Evolutionary conservation across 2,797 vertebrate genomes (phyloP).

Genomic region (Moxostoma hubbsi): DNA sequence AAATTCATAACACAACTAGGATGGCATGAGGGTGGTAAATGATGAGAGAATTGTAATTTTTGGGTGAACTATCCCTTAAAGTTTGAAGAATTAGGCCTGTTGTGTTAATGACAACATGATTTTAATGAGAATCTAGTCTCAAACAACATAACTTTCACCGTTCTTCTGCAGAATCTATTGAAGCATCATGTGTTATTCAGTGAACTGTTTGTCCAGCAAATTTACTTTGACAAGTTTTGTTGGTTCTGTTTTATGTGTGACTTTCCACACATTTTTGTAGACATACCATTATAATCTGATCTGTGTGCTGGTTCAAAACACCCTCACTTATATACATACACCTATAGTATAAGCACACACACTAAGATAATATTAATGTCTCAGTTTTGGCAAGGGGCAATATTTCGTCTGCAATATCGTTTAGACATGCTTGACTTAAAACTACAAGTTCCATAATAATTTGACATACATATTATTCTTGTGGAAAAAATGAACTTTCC

Average conservation of each 20-base stretch:
- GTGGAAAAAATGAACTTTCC: constrained; percentile 11
- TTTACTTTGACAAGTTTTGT: background rate
- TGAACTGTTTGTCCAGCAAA: background rate
- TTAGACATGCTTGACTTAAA: constrained; percentile 10
- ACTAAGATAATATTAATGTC: background rate
- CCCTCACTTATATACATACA: background rate
- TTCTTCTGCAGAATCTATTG: background rate
- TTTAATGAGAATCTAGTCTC: background rate
- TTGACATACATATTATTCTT: background rate
- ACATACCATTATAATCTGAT: background rate
- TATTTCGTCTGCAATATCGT: background rate
- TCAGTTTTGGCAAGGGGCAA: background rate
- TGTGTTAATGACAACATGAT: background rate
- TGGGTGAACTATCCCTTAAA: background rate
- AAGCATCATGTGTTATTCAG: background rate
- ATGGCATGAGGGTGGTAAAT: too few relatives aligned
- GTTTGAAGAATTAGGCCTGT: background rate
- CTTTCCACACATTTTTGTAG: background rate
- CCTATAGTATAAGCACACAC: background rate
- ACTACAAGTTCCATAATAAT: background rate
- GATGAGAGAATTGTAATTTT: too few relatives aligned
- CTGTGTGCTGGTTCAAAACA: background rate
- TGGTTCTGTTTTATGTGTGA: background rate
- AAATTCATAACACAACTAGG: too few relatives aligned
- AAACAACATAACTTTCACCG: too few relatives aligned